These are phyloP conservation scores for Melanotaenia pygmaea DNA, from an alignment of 2,797 vertebrate genomes.

Conservation along the genomic window DNA sequence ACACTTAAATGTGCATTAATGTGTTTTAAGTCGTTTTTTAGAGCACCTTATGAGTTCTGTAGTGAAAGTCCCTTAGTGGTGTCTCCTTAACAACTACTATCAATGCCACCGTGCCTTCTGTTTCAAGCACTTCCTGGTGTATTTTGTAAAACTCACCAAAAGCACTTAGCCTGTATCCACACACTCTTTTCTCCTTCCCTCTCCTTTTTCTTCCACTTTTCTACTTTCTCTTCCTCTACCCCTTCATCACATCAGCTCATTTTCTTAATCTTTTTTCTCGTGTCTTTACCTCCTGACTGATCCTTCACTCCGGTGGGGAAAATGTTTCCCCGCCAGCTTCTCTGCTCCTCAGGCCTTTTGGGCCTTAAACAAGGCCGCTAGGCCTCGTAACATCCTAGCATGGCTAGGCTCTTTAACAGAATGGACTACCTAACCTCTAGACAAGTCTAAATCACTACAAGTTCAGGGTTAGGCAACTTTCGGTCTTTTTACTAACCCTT, in stretches of 20 bases:
- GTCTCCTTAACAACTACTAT: constrained; percentile 84
- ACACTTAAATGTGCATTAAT: constrained; percentile 77
- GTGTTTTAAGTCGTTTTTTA: constrained; percentile 72
- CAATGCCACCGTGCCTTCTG: constrained; percentile 88
- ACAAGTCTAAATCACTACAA: constrained; percentile 36
- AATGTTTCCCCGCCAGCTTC: constrained; percentile 20
- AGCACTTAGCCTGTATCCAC: constrained; percentile 83
- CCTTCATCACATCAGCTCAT: constrained; percentile 37
- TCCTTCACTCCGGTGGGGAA: constrained; percentile 23
- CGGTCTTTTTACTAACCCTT: constrained; percentile 63
- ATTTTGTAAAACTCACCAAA: constrained; percentile 87
- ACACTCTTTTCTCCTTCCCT: constrained; percentile 31
- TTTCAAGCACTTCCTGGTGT: constrained; percentile 88
- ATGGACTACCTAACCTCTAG: constrained; percentile 55
- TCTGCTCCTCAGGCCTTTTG: constrained; percentile 33
- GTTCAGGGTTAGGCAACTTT: constrained; percentile 38
- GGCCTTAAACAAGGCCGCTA: constrained; percentile 63
- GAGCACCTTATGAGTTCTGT: constrained; percentile 79
- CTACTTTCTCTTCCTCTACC: not conserved
- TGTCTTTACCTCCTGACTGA: constrained; percentile 37
- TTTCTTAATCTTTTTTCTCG: constrained; percentile 31
- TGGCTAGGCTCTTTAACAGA: constrained; percentile 55
- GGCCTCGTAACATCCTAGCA: constrained; percentile 57
- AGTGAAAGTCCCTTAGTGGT: constrained; percentile 82
- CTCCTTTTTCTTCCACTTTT: constrained; percentile 11